Base-by-base conservation (phyloP, 2,888 invertebrate genomes). In the Blomia tropicalis region DNA sequence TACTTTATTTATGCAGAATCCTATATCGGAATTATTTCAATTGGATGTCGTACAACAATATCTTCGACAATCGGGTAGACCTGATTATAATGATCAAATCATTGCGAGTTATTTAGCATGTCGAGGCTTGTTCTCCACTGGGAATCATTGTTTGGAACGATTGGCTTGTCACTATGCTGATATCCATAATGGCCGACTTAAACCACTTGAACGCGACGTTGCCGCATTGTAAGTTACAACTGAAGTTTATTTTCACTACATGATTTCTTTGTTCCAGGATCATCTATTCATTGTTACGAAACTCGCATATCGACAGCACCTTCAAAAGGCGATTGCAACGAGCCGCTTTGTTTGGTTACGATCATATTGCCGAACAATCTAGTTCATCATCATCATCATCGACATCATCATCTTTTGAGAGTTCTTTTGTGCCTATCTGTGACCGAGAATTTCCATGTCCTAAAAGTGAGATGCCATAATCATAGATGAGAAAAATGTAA, bases 41-140 rank as follows among this genome's bases (percentile, higher is more conserved):
- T 47, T 68, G 17, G 68, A 68, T 30, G 31, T 66, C 7, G 66
- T 68, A 32, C 67, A 66, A n/a, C 63, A 67, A 54, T 68, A 68
- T 51, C 31, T 68, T 47, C 64, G 66, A 30, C 62, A 68, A 31
- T 64, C 64, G 54, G 62, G 62, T 27, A 65, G 65, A 54, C 68
- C 67, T 2, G 63, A 64, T 29, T 66, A 68, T 61, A 68, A 68
- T 44, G 69, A 69, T 30, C 66, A 69, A 44, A 67, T 69, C 1
- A 67, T 68, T 60, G 69, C 69, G 0, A 65, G 66, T 22, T 69
- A 69, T 51, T 60, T 69, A 25, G 62, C 65, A 47, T 69, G 69
- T 60, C 67, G 66, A 41, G 69, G 69, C 7, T 66, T 69, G 66
- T 54, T 69, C 14, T 63, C 64, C 51, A 43, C 59, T 14, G 56